A percentile compares a stretch with the other conserved stretches of the same genome.
Evolutionary conservation across 2,113 vertebrate species (phyloP).

Genomic region (Parotia lawesii): DNA sequence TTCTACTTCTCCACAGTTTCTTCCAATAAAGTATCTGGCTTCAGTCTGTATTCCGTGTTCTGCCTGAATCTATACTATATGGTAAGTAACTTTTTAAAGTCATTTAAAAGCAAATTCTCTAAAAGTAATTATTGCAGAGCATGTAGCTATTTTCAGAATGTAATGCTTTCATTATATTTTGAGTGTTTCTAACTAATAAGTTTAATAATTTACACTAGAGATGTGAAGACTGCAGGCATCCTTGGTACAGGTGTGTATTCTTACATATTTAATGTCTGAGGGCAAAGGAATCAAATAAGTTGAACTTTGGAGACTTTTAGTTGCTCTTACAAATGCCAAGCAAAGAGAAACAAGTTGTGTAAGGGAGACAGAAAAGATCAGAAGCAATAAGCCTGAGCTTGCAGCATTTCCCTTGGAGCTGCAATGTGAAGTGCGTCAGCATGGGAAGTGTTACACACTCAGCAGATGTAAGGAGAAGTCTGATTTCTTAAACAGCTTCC

Average conservation of each 20-base stretch:
- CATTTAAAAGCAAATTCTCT: not conserved
- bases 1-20: not conserved
- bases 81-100: not conserved
- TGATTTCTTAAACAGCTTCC: not conserved
- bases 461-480: not conserved
- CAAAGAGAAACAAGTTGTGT: not conserved
- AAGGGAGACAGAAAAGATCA: not conserved
- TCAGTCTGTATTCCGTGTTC: not conserved
- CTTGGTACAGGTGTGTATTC: not conserved
- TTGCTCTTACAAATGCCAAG: not conserved
- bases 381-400: not conserved
- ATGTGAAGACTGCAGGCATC: not conserved
- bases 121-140: not conserved
- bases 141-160: not conserved
- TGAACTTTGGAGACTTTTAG: not conserved
- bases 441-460: not conserved
- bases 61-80: not conserved
- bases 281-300: not conserved
- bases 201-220: not conserved
- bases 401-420: not conserved
- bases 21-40: not conserved
- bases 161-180: not conserved
- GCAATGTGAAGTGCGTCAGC: not conserved
- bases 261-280: not conserved
- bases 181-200: not conserved